Evolutionary conservation across 1,140 invertebrate species (phyloP), one percentile per base, ranked within the genome.

Genomic region (Eriosoma lanigerum): DNA sequence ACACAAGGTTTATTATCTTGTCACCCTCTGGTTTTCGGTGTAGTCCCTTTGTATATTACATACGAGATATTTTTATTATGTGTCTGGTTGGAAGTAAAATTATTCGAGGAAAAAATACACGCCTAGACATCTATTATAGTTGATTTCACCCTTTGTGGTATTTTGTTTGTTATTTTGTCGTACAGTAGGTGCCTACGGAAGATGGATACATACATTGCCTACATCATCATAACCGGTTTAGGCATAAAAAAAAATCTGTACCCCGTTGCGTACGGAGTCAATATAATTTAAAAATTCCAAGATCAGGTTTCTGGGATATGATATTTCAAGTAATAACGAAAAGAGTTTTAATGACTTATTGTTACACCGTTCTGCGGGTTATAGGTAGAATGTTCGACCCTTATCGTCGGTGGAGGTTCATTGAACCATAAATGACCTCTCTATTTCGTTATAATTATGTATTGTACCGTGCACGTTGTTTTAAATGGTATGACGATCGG

Each of bases 211-310:
- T 48, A n/a, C n/a, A n/a, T n/a, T n/a, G 17, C 21, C 12, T 46
- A 12, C 21, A 24, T 6, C 13, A 24, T 13, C 21, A 68, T 68
- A 78, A 78, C 75, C 75, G 75, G 75, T 78, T 78, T 78, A 29
- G 56, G 21, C 26, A 62, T 48, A 78, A 75, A 54, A 44, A 56
- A 75, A 56, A 75, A 75, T 75, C 50, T 44, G 75, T 58, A 52
- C 56, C 52, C 75, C 32, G 56, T 62, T 56, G 48, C 54, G 19
- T 26, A 46, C 46, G 44, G 56, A 78, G 38, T 15, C 32, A 48
- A 48, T 62, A 48, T 78, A 78, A 78, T 78, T 78, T 78, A 78
- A 78, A 78, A 78, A 78, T 78, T 78, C 75, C 75, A 62, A 78
- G 75, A 78, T 62, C 75, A 62, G 75, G 75, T 78, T 78, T 78